Percentiles rank a stretch among this genome's conserved stretches.
phyloP scores from a whole-genome alignment of 1,140 invertebrate species.

The Solenopsis invicta region DNA sequence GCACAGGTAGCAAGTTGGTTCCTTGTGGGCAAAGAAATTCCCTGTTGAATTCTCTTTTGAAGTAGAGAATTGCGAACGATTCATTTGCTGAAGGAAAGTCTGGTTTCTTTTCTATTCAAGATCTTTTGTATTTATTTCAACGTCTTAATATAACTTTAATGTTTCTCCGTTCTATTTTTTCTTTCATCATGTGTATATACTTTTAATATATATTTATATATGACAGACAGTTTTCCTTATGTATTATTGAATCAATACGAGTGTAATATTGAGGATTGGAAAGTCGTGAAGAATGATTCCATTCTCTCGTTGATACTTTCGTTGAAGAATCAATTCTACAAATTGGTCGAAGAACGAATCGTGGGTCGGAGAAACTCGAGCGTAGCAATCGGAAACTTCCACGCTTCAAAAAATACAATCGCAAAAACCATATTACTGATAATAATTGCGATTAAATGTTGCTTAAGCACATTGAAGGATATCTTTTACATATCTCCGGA shows the following conservation, averaged over 20 bases:
- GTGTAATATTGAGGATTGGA: not conserved
- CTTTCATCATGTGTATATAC: not conserved
- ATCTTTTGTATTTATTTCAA: not conserved
- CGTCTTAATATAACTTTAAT: not conserved
- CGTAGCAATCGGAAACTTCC: not conserved
- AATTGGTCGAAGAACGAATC: not conserved
- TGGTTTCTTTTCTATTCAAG: not conserved
- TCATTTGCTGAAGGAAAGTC: not conserved
- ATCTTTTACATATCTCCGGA: not conserved
- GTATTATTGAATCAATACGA: not conserved
- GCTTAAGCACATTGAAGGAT: not conserved
- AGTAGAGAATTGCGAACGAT: not conserved
- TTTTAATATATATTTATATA: not conserved
- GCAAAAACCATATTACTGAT: not conserved
- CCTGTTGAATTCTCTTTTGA: not conserved
- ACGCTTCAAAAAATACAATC: not conserved
- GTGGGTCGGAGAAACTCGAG: not conserved
- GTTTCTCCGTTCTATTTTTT: not conserved
- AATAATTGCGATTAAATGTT: not conserved
- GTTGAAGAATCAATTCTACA: not conserved
- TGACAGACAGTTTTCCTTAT: not conserved
- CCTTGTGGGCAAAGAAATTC: not conserved
- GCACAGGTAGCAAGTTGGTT: not conserved
- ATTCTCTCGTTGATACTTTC: slow-evolving; percentile 2
- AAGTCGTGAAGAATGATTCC: not conserved